These are phyloP conservation scores for Anoncus sp. DNA, from an alignment of 2,888 invertebrate genomes.

Conservation along the genomic window DNA sequence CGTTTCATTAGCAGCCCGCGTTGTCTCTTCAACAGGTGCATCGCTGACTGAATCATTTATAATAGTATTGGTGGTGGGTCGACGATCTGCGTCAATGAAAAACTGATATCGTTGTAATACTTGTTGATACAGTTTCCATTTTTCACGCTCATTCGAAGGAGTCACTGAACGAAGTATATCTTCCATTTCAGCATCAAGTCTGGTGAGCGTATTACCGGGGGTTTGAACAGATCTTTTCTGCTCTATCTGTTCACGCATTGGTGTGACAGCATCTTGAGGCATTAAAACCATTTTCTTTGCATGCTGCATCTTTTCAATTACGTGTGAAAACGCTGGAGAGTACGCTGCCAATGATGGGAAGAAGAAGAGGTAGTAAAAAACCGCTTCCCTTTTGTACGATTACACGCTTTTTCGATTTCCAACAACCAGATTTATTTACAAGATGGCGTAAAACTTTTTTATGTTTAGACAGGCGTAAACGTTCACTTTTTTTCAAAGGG, in stretches of 20 bases:
- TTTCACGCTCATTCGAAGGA: conserved; percentile 42
- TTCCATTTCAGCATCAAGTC: conserved; percentile 50
- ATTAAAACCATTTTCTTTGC: conserved; percentile 45
- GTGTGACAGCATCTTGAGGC: neutral
- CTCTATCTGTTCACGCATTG: neutral
- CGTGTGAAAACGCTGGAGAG: conserved; percentile 8
- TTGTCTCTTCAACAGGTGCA: too few relatives aligned
- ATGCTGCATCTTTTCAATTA: conserved; percentile 28
- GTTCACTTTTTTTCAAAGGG: neutral
- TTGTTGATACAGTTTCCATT: conserved; percentile 50
- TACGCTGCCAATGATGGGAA: neutral
- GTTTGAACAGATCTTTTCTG: conserved; percentile 39
- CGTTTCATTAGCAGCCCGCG: too few relatives aligned
- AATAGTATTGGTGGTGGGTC: conserved; percentile 19
- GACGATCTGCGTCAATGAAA: conserved; percentile 28
- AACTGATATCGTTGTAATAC: conserved; percentile 47
- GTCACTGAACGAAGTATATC: conserved; percentile 46
- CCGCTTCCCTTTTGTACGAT: conserved; percentile 17
- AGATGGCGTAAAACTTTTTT: conserved; percentile 9
- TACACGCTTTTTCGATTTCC: conserved; percentile 12
- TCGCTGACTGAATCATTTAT: neutral
- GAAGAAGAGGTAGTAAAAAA: neutral
- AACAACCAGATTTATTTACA: neutral
- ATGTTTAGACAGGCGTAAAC: too few relatives aligned
- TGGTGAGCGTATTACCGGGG: conserved; percentile 19